Conservation (phyloP, 2,113 vertebrate genomes). For the Pica pica region DNA sequence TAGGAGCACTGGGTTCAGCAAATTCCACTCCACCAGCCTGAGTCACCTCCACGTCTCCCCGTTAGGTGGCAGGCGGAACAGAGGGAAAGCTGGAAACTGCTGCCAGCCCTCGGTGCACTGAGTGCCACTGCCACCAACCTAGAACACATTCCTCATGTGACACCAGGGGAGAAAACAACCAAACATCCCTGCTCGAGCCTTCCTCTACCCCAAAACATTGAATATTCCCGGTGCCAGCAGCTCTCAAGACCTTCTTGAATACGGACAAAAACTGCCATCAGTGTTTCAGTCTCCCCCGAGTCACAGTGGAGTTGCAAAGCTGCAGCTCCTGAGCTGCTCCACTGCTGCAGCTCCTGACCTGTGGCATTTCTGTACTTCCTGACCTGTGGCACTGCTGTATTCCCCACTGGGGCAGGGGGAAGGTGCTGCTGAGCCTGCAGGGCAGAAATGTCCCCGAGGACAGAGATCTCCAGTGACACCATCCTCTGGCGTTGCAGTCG, state of each 20-base stretch:
- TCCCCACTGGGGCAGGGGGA: conserved; percentile 72
- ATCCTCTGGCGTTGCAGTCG: conserved; percentile 70
- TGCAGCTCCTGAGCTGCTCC: not conserved
- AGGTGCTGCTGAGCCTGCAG: conserved; percentile 74
- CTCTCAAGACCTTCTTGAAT: not conserved
- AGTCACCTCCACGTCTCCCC: not conserved
- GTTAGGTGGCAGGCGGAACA: not conserved
- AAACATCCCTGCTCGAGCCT: rapidly evolving
- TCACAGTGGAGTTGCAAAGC: not conserved
- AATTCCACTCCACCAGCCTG: not conserved
- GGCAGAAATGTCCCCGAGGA: conserved; percentile 78
- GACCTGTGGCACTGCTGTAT: conserved; percentile 78
- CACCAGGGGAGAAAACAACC: not conserved
- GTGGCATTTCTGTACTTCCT: rapidly evolving
- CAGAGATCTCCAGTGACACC: conserved; percentile 73
- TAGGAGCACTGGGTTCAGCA: rapidly evolving
- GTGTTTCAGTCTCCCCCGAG: not conserved
- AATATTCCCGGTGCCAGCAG: not conserved
- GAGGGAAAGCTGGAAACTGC: not conserved
- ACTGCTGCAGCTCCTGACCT: not conserved
- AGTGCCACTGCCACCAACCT: not conserved
- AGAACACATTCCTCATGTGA: rapidly evolving
- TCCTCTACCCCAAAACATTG: not conserved
- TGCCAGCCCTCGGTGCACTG: rapidly evolving
- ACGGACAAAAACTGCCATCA: rapidly evolving